Conservation (phyloP, 2,888 invertebrate genomes). For the Amaurobius ferox region DNA sequence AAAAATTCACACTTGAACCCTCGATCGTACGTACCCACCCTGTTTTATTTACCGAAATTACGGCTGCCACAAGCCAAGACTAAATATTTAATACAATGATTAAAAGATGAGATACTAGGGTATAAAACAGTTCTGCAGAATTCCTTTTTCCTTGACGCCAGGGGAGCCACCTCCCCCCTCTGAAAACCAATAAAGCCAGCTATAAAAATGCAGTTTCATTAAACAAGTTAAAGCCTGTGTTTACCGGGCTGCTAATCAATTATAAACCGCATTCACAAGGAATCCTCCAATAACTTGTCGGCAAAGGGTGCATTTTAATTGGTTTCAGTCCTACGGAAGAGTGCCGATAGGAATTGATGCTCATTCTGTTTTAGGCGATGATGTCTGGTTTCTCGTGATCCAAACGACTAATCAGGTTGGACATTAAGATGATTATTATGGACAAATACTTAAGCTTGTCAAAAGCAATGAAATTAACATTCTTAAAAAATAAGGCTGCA, state of each 20-base stretch:
- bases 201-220: constrained; percentile 68
- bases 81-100: constrained; percentile 11
- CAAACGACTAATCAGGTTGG: too few relatives aligned
- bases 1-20: too few relatives aligned
- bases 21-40: too few relatives aligned
- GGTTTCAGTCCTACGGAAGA: constrained; percentile 36
- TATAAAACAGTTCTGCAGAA: constrained; percentile 1
- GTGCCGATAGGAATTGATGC: constrained; percentile 1
- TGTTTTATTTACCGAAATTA: too few relatives aligned
- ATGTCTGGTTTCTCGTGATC: too few relatives aligned
- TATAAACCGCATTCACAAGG: constrained; percentile 43
- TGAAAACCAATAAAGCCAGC: constrained; percentile 50
- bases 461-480: too few relatives aligned
- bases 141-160: constrained; percentile 29
- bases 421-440: too few relatives aligned
- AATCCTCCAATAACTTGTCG: constrained; percentile 68
- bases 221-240: constrained; percentile 66
- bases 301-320: constrained; percentile 68
- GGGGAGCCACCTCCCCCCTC: too few relatives aligned
- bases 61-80: too few relatives aligned
- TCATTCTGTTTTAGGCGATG: not conserved
- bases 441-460: too few relatives aligned
- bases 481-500: too few relatives aligned
- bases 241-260: constrained; percentile 67
- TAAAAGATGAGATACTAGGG: not conserved